phyloP scores from a whole-genome alignment of 2,888 invertebrate genomes.

The Sepioteuthis lessoniana region DNA sequence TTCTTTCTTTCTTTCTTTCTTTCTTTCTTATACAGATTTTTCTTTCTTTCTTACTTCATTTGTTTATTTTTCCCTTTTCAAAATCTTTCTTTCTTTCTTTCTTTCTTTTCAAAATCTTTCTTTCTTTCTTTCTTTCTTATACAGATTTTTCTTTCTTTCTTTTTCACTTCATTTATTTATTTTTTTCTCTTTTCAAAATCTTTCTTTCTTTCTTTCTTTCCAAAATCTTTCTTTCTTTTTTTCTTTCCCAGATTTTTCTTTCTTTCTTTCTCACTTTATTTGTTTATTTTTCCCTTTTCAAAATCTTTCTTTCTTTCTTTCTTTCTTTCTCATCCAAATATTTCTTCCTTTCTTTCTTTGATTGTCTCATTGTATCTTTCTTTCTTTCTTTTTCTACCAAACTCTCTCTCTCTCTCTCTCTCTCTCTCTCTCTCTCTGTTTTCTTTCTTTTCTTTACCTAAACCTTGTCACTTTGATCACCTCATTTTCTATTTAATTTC shows the following conservation, averaged over 20 bases:
- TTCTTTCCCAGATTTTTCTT: not conserved
- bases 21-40: not conserved
- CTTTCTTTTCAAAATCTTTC: not conserved
- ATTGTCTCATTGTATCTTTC: no score
- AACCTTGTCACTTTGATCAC: no score
- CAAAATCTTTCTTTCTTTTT: not conserved
- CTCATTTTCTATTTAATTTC: no score
- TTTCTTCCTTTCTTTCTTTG: no score
- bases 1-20: not conserved
- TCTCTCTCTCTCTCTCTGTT: no score
- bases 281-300: not conserved
- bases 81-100: not conserved
- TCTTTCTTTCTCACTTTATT: not conserved
- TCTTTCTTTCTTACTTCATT: no score
- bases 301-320: no score
- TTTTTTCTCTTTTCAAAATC: not conserved
- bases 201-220: not conserved
- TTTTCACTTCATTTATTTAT: not conserved
- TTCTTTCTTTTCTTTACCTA: no score
- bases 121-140: not conserved
- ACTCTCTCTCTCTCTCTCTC: no score
- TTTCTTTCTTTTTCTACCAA: no score
- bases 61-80: no score
- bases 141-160: not conserved
- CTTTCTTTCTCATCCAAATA: not conserved